Evolutionary conservation across 2,113 vertebrate species (phyloP), one percentile per base, ranked within the genome.

Genomic region (Nothobranchius kuhntae): DNA sequence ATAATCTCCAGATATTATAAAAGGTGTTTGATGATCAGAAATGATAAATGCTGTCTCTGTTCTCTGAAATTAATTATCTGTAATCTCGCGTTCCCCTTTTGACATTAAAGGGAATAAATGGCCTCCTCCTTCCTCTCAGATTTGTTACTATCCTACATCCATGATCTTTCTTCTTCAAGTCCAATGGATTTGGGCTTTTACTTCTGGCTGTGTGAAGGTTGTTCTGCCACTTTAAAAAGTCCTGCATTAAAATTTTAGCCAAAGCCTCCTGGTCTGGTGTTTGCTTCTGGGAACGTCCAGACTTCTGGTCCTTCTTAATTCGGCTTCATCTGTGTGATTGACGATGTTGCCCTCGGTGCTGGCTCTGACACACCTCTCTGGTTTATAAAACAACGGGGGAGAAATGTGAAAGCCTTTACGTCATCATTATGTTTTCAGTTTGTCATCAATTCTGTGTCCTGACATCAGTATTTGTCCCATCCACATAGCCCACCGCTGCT

Each of bases 311-410:
- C 58, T 26, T 47, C 68, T 68, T 45, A 50, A 70, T 67, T 80
- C 53, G 62, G 40, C 74, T 53, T 73, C 65, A 75, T 80, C 85
- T 67, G 56, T 57, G 70, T 52, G 38, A 40, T 40, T 40, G 38
- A 40, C 38, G 4, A 1, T 5, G 38, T 40, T 15, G 46, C 52
- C 63, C 60, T 61, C 52, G n/a, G 75, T 12, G 36, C 76, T 77
- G 51, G 68, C 79, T 57, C 47, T 83, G 77, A 83, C 46, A 60
- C 76, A 89, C 71, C 35, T 48, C 54, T 54, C 64, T 54, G 44
- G 85, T 86, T 83, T 69, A 53, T 50, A 1, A 13, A 3, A 17
- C 15, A 14, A 57, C 78, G 72, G 53, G 9, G 50, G 47, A 50
- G 75, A 54, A 66, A 77, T 83, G 73, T 58, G 44, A 35, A 60